Evolutionary conservation across 2,113 vertebrate genomes (phyloP).

Genomic region (Phalacrocorax carbo): DNA sequence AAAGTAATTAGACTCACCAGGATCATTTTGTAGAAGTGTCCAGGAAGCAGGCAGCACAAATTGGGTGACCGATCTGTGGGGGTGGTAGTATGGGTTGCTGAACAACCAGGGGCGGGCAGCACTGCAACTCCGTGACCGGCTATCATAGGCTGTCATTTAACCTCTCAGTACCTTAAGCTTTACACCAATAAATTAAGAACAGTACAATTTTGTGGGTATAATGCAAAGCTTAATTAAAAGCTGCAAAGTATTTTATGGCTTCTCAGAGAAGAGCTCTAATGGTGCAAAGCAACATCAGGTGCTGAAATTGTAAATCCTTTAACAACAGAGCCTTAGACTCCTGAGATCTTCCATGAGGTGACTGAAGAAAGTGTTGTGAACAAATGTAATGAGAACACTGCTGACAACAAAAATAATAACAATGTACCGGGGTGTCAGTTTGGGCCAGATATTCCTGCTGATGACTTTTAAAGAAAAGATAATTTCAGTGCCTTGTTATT

Average conservation of each 20-base stretch:
- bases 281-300: not conserved
- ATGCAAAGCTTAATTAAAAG: not conserved
- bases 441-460: not conserved
- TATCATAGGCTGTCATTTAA: not conserved
- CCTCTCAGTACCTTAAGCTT: not conserved
- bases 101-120: not conserved
- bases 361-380: not conserved
- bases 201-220: not conserved
- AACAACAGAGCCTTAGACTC: not conserved
- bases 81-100: not conserved
- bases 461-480: not conserved
- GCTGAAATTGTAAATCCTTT: slow-evolving; percentile 8
- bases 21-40: not conserved
- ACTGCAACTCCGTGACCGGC: not conserved
- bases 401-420: not conserved
- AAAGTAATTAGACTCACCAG: not conserved
- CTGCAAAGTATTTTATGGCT: not conserved
- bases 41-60: not conserved
- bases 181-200: not conserved
- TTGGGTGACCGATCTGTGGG: rapidly evolving
- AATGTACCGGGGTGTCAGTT: not conserved
- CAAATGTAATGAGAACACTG: not conserved
- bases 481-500: not conserved
- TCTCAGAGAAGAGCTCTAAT: not conserved
- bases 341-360: not conserved